These are phyloP conservation scores for Gallinago solitaria DNA, from an alignment of 2,797 vertebrate genomes.

Conservation along the genomic window DNA sequence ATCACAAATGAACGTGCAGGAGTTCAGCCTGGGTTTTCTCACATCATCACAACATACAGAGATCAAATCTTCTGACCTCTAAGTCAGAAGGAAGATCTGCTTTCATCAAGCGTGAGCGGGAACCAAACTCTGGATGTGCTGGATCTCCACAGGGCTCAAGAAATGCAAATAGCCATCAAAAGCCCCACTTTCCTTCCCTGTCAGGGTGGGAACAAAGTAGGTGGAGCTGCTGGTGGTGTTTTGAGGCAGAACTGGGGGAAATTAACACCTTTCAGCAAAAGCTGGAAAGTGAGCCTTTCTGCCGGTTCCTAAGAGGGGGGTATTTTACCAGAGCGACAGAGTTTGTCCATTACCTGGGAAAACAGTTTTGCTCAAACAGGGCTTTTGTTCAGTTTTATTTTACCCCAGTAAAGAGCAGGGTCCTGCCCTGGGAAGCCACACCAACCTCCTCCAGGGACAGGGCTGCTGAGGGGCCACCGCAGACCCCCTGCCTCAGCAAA, in stretches of 20 bases:
- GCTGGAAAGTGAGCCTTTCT: not conserved
- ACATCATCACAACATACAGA: accelerated
- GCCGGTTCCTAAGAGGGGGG: not conserved
- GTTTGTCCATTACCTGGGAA: not conserved
- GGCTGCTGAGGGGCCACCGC: not conserved
- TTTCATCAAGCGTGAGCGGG: not conserved
- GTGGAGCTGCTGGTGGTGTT: not conserved
- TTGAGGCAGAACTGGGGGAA: not conserved
- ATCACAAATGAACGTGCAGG: accelerated
- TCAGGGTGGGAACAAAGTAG: not conserved
- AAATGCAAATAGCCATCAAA: not conserved
- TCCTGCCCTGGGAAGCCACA: not conserved
- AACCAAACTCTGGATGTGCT: not conserved
- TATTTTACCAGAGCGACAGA: not conserved
- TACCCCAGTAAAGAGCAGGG: not conserved
- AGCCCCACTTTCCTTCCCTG: not conserved
- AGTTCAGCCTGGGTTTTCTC: not conserved
- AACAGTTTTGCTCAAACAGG: not conserved
- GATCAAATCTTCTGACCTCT: not conserved
- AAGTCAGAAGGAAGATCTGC: not conserved
- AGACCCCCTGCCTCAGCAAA: not conserved
- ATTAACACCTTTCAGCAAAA: not conserved
- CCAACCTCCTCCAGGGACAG: not conserved
- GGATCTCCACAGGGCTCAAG: not conserved
- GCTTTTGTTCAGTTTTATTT: not conserved